Conservation (phyloP, 2,888 invertebrate genomes). For the Caenorhabditis sp. region DNA sequence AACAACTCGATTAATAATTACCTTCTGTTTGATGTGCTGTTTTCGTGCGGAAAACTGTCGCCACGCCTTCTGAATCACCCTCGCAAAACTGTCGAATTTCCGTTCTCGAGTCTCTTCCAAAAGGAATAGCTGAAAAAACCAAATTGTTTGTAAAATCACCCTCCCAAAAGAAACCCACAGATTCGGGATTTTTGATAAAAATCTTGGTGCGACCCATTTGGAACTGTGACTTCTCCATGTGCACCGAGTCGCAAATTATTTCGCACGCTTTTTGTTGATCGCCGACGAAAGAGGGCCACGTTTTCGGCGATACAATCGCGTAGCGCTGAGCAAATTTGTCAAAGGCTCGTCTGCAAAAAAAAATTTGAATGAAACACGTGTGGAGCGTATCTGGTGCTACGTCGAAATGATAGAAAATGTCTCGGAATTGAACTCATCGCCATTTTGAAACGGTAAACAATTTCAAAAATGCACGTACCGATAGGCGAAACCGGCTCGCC, state of each 20-base stretch:
- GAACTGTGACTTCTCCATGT: slow-evolving; percentile 83
- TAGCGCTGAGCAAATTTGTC: slow-evolving; percentile 81
- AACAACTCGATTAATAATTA: too few species aligned
- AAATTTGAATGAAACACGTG: too few species aligned
- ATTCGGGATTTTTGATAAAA: slow-evolving; percentile 85
- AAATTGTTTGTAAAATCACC: neutral
- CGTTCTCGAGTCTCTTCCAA: slow-evolving; percentile 85
- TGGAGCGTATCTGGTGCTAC: too few species aligned
- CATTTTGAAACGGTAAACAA: slow-evolving; percentile 57
- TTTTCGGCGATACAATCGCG: slow-evolving; percentile 84
- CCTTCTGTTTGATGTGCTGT: slow-evolving; percentile 83
- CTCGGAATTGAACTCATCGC: too few species aligned
- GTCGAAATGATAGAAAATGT: too few species aligned
- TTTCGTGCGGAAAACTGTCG: slow-evolving; percentile 83
- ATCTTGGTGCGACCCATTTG: slow-evolving; percentile 85
- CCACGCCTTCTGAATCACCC: slow-evolving; percentile 85
- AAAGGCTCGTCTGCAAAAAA: slow-evolving; percentile 68
- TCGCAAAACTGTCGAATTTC: slow-evolving; percentile 84
- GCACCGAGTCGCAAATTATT: slow-evolving; percentile 82
- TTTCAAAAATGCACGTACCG: slow-evolving; percentile 83
- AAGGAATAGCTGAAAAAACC: slow-evolving; percentile 83
- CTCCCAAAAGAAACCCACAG: slow-evolving; percentile 81
- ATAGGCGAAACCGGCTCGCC: slow-evolving; percentile 85
- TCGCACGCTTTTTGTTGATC: slow-evolving; percentile 82
- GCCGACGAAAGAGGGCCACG: slow-evolving; percentile 82